Percentiles rank a stretch among this genome's conserved stretches.
These are phyloP conservation scores for Caenorhabditis sp. DNA, from an alignment of 2,888 invertebrate species.

Conservation along the genomic window DNA sequence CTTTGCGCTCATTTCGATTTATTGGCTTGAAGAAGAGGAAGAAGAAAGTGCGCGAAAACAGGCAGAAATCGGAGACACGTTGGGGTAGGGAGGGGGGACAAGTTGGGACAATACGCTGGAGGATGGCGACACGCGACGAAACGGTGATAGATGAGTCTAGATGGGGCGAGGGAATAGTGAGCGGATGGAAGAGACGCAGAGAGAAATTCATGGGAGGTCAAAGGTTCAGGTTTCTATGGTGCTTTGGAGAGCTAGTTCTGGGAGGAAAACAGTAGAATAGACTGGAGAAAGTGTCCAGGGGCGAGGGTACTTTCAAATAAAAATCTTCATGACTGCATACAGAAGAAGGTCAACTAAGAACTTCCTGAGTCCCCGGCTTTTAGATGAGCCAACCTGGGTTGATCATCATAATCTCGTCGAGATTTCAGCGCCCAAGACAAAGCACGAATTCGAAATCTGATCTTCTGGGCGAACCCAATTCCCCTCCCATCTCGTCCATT, in stretches of 20 bases:
- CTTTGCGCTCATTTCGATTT: constrained; percentile 51
- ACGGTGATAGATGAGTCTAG: constrained; percentile 52
- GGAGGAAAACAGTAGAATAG: no score
- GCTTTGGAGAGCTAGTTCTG: constrained; percentile 10
- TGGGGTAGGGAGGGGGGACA: constrained; percentile 22
- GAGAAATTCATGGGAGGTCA: constrained; percentile 31
- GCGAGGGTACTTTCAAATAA: no score
- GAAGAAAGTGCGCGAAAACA: constrained; percentile 55
- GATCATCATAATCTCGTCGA: no score
- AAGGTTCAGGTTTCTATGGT: constrained; percentile 36
- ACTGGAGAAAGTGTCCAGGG: background rate
- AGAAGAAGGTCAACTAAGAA: no score
- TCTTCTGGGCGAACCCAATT: no score
- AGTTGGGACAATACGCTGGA: constrained; percentile 56
- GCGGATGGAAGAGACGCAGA: constrained; percentile 1
- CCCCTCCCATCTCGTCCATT: background rate
- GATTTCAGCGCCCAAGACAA: no score
- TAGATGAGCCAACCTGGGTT: no score
- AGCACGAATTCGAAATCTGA: no score
- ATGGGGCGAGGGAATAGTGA: background rate
- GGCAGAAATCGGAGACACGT: constrained; percentile 6
- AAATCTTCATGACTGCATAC: no score
- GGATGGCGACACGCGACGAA: constrained; percentile 38
- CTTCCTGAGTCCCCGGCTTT: no score
- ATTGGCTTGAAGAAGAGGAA: constrained; percentile 27